Conservation (phyloP, 2,797 vertebrate genomes). For the Karalla daura region DNA sequence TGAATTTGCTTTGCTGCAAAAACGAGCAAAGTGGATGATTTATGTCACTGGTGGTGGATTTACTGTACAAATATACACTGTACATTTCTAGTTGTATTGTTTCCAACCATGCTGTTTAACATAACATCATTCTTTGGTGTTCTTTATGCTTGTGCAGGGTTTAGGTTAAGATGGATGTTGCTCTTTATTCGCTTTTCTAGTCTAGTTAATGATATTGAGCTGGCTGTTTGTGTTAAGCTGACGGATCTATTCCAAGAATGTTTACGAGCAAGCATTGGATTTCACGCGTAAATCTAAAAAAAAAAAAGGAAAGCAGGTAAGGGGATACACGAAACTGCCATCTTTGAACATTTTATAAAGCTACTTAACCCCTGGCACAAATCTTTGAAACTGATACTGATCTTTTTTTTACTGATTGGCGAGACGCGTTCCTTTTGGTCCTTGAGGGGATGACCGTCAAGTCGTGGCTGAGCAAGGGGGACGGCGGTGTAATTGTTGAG, state of each 20-base stretch:
- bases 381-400: conserved; percentile 29
- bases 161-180: background rate
- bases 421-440: background rate
- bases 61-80: too few species aligned
- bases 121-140: background rate
- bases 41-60: too few species aligned
- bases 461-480: conserved; percentile 3
- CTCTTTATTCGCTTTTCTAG: background rate
- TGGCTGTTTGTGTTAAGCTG: conserved; percentile 19
- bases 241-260: conserved; percentile 24
- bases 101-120: too few species aligned
- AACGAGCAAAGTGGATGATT: too few species aligned
- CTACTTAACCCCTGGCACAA: background rate
- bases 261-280: conserved; percentile 28
- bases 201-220: conserved; percentile 1
- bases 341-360: conserved; percentile 16
- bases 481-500: conserved; percentile 45
- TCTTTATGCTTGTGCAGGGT: background rate
- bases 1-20: too few species aligned
- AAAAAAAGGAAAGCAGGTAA: conserved; percentile 7
- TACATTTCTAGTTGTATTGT: too few species aligned
- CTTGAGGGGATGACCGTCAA: background rate
- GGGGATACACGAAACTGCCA: background rate
- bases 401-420: background rate
- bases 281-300: conserved; percentile 16